Evolutionary conservation across 2,888 invertebrate species (phyloP), one percentile per base, ranked within the genome.

Genomic region (Calameuta filiformis): DNA sequence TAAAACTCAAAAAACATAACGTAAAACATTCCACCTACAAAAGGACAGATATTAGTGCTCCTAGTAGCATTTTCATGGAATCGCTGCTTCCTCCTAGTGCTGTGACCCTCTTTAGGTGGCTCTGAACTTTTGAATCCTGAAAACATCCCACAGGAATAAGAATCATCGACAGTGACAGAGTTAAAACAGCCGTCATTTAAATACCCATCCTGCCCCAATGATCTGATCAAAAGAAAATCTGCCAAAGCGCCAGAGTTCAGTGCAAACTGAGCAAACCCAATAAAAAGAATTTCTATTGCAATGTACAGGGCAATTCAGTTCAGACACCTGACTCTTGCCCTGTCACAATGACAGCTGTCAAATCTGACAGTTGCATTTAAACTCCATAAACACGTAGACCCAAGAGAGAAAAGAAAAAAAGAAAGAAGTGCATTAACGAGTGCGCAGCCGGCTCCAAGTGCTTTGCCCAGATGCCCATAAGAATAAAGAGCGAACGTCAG

Each of bases 21-120:
- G 1, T 9, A 23, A 56, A 9, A 56, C 23, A 56, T 23, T 56
- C 9, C 71, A 74, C 74, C 34, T n/a, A 74, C 74, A 11, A 74
- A 74, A 23, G 74, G 74, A 35, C 74, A 74, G n/a, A 34, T 35
- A 35, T 74, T 74, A 6, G 35, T 34, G 74, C 35, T 71, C 56
- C 56, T 56, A 23, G 56, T 15, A 56, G 56, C 23, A 56, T 23
- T 56, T 23, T 56, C 56, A 56, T 56, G 9, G 56, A 56, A 23
- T 23, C 23, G 56, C 23, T 9, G 23, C 23, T 56, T 56, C 56
- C 9, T 56, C 9, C 56, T 56, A 56, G 23, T 23, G 9, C 9
- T 23, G 9, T 9, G 0, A 15, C 23, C 40, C 6, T 15, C 23
- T 23, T 15, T 56, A 2, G 40, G 23, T 23, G 56, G 23, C 9